phyloP scores from a whole-genome alignment of 2,113 vertebrate species.

The Vireo altiloquus region DNA sequence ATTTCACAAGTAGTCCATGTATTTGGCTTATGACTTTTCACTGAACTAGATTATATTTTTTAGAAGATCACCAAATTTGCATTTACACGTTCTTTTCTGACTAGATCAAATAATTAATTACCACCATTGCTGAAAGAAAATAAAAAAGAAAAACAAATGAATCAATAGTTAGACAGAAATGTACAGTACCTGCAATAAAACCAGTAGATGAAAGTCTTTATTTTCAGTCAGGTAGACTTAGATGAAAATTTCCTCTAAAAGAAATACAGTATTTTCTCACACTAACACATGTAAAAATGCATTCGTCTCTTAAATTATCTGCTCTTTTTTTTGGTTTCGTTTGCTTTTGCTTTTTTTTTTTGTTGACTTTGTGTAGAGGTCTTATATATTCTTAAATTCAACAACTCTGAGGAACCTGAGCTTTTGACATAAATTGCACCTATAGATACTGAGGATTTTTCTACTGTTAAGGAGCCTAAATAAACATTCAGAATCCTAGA shows the following conservation, averaged over 20 bases:
- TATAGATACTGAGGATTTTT: background rate
- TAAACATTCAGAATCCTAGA: background rate
- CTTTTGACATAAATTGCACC: background rate
- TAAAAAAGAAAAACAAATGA: fast-evolving
- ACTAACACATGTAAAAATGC: background rate
- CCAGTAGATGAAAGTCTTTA: background rate
- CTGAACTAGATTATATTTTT: background rate
- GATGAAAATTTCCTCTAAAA: background rate
- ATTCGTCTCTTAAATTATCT: background rate
- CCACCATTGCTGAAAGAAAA: background rate
- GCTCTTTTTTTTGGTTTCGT: background rate
- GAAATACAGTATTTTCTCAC: background rate
- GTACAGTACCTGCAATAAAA: background rate
- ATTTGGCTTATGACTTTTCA: background rate
- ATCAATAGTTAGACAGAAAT: background rate
- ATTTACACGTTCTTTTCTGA: background rate
- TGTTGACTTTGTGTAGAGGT: background rate
- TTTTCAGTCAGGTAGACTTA: background rate
- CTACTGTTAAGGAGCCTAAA: background rate
- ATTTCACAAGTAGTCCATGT: background rate
- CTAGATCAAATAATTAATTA: background rate
- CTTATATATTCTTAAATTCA: background rate
- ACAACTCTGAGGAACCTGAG: background rate
- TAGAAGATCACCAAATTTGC: background rate
- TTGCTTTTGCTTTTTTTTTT: background rate